phyloP scores from a whole-genome alignment of 2,113 vertebrate species.

The Perccottus glenii region DNA sequence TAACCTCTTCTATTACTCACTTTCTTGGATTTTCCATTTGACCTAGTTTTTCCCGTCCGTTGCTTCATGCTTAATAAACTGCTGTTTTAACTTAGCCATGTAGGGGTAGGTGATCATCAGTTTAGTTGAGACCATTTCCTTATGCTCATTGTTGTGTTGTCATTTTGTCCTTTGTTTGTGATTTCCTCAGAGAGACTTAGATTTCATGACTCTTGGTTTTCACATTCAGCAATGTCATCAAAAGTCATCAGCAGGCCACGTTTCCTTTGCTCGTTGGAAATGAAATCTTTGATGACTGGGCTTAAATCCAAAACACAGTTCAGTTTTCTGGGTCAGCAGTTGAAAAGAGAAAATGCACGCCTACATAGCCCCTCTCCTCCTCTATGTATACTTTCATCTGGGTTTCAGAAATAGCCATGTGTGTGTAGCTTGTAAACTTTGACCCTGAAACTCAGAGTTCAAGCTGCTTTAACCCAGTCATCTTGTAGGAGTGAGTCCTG shows the following conservation, averaged over 20 bases:
- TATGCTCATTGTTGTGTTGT: constrained; percentile 27
- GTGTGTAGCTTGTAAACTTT: constrained; percentile 65
- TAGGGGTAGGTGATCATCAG: constrained; percentile 11
- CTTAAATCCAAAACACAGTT: constrained; percentile 39
- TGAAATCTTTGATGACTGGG: constrained; percentile 54
- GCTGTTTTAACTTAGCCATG: constrained; percentile 37
- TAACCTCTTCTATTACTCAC: constrained; percentile 18
- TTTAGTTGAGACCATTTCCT: constrained; percentile 35
- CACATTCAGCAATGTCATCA: constrained; percentile 45
- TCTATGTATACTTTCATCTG: constrained; percentile 40
- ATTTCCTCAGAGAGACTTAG: constrained; percentile 38
- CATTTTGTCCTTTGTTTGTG: constrained; percentile 7
- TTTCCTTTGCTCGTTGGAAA: constrained; percentile 70
- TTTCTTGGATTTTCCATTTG: constrained; percentile 59
- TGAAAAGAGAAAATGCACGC: constrained; percentile 64
- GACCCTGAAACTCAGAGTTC: constrained; percentile 64
- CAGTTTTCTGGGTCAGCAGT: constrained; percentile 39
- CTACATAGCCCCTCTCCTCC: constrained; percentile 35
- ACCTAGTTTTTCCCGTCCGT: constrained; percentile 66
- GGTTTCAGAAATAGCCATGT: constrained; percentile 56
- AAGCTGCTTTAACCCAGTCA: constrained; percentile 65
- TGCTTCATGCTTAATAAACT: constrained; percentile 57
- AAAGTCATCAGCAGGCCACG: constrained; percentile 37
- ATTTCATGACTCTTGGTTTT: constrained; percentile 50
- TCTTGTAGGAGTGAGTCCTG: constrained; percentile 53